Percentiles rank a stretch among this genome's conserved stretches.
Conservation (phyloP, 2,113 vertebrate species). For the Ictalurus punctatus region DNA sequence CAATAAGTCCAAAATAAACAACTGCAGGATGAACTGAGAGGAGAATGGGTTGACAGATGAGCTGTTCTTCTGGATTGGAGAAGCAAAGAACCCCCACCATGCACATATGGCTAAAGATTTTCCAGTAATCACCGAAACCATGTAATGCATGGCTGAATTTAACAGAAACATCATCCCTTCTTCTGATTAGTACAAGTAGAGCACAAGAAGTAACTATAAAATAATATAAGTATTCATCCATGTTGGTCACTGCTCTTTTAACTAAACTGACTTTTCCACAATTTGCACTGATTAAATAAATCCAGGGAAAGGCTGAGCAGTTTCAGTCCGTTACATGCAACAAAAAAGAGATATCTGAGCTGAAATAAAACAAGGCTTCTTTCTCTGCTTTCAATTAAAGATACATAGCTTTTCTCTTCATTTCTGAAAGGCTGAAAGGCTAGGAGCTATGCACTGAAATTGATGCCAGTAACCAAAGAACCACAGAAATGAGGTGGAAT, state of each 20-base stretch:
- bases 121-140: conserved; percentile 12
- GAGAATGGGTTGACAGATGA: neutral
- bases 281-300: neutral
- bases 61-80: conserved; percentile 4
- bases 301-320: neutral
- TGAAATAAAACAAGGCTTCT: conserved; percentile 9
- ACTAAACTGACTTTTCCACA: neutral
- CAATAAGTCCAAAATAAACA: conserved; percentile 29
- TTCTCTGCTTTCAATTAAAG: conserved; percentile 71
- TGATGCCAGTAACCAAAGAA: conserved; percentile 46
- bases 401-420: conserved; percentile 43
- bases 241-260: neutral
- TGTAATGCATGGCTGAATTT: conserved; percentile 5
- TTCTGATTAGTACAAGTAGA: neutral
- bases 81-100: neutral
- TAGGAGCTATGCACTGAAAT: conserved; percentile 54
- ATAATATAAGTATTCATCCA: neutral
- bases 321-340: neutral
- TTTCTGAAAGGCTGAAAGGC: conserved; percentile 51
- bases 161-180: conserved; percentile 28
- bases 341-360: conserved; percentile 10
- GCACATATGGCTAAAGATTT: neutral
- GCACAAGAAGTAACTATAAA: conserved; percentile 13
- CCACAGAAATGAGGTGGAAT: conserved; percentile 54
- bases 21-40: conserved; percentile 22